These are phyloP conservation scores for Esperia sulphurella DNA, from an alignment of 2,888 invertebrate genomes.

Conservation along the genomic window DNA sequence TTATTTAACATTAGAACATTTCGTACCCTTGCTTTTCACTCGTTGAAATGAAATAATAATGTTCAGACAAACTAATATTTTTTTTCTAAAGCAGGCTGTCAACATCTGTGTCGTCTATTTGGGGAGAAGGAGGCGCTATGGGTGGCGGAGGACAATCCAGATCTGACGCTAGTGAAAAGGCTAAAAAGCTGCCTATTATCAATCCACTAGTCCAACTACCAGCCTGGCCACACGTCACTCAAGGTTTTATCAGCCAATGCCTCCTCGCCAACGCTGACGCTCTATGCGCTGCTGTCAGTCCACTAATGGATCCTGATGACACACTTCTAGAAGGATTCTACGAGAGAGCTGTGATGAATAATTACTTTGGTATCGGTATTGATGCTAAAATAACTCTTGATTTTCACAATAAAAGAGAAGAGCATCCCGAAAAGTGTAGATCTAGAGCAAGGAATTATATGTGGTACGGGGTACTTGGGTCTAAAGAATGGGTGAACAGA, in stretches of 20 bases:
- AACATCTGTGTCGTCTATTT: constrained; percentile 74
- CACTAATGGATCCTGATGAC: constrained; percentile 95
- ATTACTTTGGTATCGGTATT: constrained; percentile 98
- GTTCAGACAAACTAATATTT: constrained; percentile 3
- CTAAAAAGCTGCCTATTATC: constrained; percentile 90
- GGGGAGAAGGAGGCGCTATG: constrained; percentile 63
- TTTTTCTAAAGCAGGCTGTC: constrained; percentile 55
- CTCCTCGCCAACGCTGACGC: constrained; percentile 97
- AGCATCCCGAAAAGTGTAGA: constrained; percentile 97
- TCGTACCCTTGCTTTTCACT: not conserved
- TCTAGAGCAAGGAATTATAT: constrained; percentile 97
- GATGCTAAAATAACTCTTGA: constrained; percentile 98
- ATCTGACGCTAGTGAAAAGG: constrained; percentile 76
- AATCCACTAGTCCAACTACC: constrained; percentile 93
- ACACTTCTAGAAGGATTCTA: constrained; percentile 92
- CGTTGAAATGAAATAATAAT: not conserved
- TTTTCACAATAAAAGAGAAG: constrained; percentile 97
- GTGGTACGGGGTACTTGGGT: constrained; percentile 93
- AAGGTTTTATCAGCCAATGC: constrained; percentile 96
- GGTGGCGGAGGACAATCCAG: constrained; percentile 39
- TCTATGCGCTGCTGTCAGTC: constrained; percentile 96
- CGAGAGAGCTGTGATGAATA: constrained; percentile 98
- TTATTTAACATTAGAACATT: too few species aligned
- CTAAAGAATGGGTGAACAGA: constrained; percentile 90
- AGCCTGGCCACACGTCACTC: constrained; percentile 90